Percentiles rank a stretch among this genome's conserved stretches.
These are phyloP conservation scores for Alcedo atthis DNA, from an alignment of 2,797 vertebrate species.

Conservation along the genomic window DNA sequence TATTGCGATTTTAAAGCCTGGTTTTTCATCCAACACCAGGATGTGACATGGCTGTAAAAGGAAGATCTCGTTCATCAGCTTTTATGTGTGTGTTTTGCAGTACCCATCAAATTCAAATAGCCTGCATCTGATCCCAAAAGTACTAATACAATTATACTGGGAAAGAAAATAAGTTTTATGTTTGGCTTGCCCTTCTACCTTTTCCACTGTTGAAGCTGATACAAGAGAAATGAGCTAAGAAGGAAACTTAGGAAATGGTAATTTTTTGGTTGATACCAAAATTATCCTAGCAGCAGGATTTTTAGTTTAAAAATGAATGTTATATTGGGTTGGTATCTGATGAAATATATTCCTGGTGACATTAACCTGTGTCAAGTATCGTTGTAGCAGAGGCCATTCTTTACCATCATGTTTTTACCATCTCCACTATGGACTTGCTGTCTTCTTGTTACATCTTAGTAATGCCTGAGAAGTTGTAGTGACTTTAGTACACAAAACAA, in stretches of 20 bases:
- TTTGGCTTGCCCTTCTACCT: conserved; percentile 30
- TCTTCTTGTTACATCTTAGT: background rate
- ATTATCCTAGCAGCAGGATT: background rate
- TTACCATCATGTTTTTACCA: background rate
- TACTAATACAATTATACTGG: background rate
- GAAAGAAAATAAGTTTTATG: background rate
- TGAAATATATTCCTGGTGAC: background rate
- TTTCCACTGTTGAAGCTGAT: background rate
- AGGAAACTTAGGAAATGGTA: background rate
- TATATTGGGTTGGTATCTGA: background rate
- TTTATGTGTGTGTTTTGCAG: conserved; percentile 34
- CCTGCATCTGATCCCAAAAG: conserved; percentile 8
- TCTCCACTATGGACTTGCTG: background rate
- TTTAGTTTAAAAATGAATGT: background rate
- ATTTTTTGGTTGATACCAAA: background rate
- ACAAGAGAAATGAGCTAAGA: background rate
- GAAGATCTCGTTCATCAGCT: conserved; percentile 14
- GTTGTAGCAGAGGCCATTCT: background rate
- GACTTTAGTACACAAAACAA: background rate
- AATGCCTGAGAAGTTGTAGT: background rate
- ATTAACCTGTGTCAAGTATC: background rate
- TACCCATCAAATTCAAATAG: conserved; percentile 14
- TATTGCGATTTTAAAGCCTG: conserved; percentile 50
- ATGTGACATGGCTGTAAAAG: conserved; percentile 33
- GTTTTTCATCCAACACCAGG: conserved; percentile 28